Evolutionary conservation across 2,797 vertebrate species (phyloP), one percentile per base, ranked within the genome.

Genomic region (Amniataba percoides): DNA sequence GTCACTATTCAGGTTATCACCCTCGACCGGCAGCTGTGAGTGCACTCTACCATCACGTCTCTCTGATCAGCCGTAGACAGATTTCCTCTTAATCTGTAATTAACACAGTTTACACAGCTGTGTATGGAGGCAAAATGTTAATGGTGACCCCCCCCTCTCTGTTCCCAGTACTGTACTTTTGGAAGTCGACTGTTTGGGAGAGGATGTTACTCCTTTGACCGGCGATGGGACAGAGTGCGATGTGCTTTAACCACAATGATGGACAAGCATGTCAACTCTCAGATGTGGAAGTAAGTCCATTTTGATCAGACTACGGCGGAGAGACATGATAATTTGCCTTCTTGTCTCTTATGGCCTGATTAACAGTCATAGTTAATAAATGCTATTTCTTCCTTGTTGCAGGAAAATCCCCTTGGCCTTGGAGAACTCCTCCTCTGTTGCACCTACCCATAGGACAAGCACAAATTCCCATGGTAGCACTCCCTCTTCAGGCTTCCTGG

Each of bases 1-100:
- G 97, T 96, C 97, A 98, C 94, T 99, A 97, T 97, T 99, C 98
- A 96, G 96, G 97, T 96, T 97, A 96, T 94, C 98, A 99, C 92
- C 98, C 98, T 93, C 97, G 97, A 95, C 98, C 98, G 94, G 96
- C 97, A 92, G 96, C 98, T 95, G 98, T 99, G 95, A 92, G 98
- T 97, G 74, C 52, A 18, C 46, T 31, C 62, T 1, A n/a, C 27
- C 8, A 11, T 52, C 19, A 11, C 48, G 15, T 0, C 5, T 56
- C 57, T 15, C 13, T 51, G 9, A 57, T 62, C 8, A 70, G 34
- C 27, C 15, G 8, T 13, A 13, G 16, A 39, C 25, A 39, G 5
- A 36, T 45, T 68, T n/a, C 2, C 18, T n/a, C 56, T 58, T 62
- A 58, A 12, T 42, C 3, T 14, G 13, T 52, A 34, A 13, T 63